These are phyloP conservation scores for Oxyruncus cristatus DNA, from an alignment of 2,113 vertebrate species.

Conservation along the genomic window DNA sequence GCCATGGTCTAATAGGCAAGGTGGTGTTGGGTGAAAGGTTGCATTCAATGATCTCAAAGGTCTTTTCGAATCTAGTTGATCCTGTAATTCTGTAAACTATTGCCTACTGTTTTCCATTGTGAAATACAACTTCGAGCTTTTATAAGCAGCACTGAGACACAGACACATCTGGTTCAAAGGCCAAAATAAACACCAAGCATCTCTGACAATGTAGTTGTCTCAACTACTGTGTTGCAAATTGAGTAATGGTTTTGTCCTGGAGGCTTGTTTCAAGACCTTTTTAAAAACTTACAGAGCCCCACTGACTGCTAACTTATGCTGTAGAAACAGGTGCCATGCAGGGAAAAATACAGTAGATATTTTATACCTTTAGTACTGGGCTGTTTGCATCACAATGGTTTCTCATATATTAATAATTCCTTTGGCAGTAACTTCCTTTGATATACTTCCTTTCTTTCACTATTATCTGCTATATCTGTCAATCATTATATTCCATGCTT, in stretches of 20 bases:
- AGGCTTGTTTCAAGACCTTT: neutral
- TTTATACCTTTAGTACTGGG: neutral
- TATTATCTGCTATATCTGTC: neutral
- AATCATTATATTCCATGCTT: neutral
- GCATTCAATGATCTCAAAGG: neutral
- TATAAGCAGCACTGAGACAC: neutral
- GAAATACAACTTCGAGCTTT: neutral
- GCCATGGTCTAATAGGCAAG: neutral
- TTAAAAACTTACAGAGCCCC: neutral
- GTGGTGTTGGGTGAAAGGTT: neutral
- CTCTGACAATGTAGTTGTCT: neutral
- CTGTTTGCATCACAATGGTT: neutral
- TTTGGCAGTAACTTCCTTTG: neutral
- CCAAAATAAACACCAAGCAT: accelerated
- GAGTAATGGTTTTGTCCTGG: neutral
- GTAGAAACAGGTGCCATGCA: neutral
- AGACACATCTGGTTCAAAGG: neutral
- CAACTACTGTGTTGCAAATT: neutral
- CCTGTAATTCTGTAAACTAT: neutral
- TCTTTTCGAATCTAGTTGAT: neutral
- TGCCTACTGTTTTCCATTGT: neutral
- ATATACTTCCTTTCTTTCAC: neutral
- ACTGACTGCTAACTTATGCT: neutral
- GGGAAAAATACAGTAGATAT: neutral
- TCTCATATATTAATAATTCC: neutral